These are phyloP conservation scores for Nomada flava DNA, from an alignment of 2,888 invertebrate species.

Conservation along the genomic window DNA sequence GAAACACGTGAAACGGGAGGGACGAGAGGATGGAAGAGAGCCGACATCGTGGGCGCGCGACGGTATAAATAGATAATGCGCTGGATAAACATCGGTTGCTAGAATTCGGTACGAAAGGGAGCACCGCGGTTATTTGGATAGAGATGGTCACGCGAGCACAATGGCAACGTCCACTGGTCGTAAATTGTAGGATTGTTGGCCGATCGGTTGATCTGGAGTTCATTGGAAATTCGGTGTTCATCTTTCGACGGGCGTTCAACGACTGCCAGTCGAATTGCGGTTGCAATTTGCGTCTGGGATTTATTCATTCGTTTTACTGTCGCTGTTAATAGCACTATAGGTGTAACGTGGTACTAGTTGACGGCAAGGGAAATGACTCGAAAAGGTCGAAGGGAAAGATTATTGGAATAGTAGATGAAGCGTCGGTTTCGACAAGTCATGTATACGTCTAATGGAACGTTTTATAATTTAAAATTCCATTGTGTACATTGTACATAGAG, in stretches of 20 bases:
- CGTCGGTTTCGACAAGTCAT: too few relatives aligned
- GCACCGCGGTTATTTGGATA: conserved; percentile 40
- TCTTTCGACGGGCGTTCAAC: conserved; percentile 30
- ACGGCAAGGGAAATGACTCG: too few relatives aligned
- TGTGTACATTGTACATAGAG: too few relatives aligned
- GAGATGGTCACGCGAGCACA: conserved; percentile 56
- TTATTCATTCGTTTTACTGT: background rate
- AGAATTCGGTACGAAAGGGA: conserved; percentile 73
- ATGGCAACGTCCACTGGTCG: conserved; percentile 69
- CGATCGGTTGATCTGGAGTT: conserved; percentile 33
- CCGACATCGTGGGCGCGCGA: conserved; percentile 42
- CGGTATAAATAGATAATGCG: conserved; percentile 79
- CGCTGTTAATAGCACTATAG: background rate
- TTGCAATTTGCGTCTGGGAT: background rate
- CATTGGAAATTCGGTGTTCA: conserved; percentile 24
- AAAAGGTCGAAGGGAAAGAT: too few relatives aligned
- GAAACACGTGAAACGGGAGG: conserved; percentile 1
- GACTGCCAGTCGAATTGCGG: conserved; percentile 13
- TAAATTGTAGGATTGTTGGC: conserved; percentile 31
- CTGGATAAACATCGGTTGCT: conserved; percentile 73
- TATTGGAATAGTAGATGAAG: too few relatives aligned
- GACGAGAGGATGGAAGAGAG: conserved; percentile 25
- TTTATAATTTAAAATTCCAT: too few relatives aligned
- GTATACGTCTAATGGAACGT: too few relatives aligned
- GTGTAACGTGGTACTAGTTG: too few relatives aligned